These are phyloP conservation scores for Oenanthe melanoleuca DNA, from an alignment of 2,113 vertebrate species.

Conservation along the genomic window DNA sequence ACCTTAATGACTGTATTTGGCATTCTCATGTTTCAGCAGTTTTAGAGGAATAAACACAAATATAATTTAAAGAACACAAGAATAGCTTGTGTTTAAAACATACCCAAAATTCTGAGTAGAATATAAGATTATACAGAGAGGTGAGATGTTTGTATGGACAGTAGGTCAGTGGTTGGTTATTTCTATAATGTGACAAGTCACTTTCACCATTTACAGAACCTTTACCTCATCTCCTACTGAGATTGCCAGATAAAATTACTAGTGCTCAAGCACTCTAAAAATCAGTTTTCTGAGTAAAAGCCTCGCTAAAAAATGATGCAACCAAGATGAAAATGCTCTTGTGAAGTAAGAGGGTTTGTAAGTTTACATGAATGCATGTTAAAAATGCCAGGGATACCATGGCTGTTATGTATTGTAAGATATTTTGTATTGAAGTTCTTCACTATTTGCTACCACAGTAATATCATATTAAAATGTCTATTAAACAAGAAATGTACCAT, in stretches of 20 bases:
- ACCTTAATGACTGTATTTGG: neutral
- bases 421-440: neutral
- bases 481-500: neutral
- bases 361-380: neutral
- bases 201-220: neutral
- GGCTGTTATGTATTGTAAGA: neutral
- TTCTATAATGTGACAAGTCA: neutral
- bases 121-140: neutral
- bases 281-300: neutral
- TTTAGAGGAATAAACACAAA: neutral
- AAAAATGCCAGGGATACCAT: neutral
- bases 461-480: neutral
- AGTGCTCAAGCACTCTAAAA: neutral
- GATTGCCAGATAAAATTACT: neutral
- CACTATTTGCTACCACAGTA: neutral
- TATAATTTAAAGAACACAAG: neutral
- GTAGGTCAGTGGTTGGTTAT: neutral
- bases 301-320: neutral
- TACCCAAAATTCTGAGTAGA: neutral
- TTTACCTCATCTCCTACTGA: neutral
- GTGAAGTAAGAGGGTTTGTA: neutral
- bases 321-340: neutral
- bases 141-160: neutral
- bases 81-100: neutral
- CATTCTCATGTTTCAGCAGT: neutral